These are phyloP conservation scores for Actinernus sp. DNA, from an alignment of 92 coral and sea anemone species.

Conservation along the genomic window DNA sequence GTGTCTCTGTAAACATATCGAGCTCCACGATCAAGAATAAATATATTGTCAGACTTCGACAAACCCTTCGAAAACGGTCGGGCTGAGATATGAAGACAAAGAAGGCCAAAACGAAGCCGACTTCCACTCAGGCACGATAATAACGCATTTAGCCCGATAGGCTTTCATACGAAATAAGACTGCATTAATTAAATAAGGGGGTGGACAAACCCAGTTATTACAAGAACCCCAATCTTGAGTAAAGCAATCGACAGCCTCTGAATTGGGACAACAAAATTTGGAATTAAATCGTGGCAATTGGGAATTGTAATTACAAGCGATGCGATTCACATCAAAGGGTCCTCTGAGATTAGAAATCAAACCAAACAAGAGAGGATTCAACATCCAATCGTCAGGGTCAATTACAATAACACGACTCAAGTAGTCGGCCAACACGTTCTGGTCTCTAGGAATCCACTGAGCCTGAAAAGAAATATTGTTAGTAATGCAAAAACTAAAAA, in stretches of 20 bases:
- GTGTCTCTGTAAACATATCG: no score
- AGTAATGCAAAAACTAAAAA: conserved; percentile 16
- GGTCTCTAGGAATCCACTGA: conserved; percentile 58
- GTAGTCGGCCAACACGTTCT: conserved; percentile 44
- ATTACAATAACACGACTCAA: conserved; percentile 54
- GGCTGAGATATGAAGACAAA: no score
- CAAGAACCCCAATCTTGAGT: conserved; percentile 44
- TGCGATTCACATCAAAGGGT: conserved; percentile 56
- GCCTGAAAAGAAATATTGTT: conserved; percentile 42
- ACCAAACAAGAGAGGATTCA: conserved; percentile 19
- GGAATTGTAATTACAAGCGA: conserved; percentile 35
- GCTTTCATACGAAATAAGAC: conserved; percentile 48
- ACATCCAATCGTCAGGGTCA: conserved; percentile 62
- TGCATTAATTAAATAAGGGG: conserved; percentile 38
- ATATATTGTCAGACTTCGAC: no score
- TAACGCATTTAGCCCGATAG: conserved; percentile 38
- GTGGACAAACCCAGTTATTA: conserved; percentile 48
- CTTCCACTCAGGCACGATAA: conserved; percentile 45
- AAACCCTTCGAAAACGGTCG: no score
- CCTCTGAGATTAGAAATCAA: conserved; percentile 31
- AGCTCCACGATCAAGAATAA: no score
- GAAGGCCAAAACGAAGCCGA: conserved; percentile 53
- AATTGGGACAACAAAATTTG: conserved; percentile 57
- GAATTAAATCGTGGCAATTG: conserved; percentile 34
- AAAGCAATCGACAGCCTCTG: conserved; percentile 65